Conservation (phyloP, 1,140 invertebrate species). For the Ganaspis sp. region DNA sequence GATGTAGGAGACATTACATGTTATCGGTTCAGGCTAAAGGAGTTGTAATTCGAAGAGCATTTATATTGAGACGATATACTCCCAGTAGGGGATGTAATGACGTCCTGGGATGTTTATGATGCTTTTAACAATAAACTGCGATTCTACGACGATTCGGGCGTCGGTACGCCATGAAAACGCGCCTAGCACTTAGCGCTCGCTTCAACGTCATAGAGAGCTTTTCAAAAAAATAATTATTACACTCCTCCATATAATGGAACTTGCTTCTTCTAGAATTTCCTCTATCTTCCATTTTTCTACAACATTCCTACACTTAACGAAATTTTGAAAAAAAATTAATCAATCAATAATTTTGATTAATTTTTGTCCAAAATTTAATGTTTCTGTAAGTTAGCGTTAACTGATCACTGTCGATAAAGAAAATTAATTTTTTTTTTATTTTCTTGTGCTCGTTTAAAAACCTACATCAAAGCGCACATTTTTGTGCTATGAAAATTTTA, state of each 20-base stretch:
- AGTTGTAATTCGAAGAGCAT: slow-evolving; percentile 45
- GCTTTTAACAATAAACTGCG: slow-evolving; percentile 51
- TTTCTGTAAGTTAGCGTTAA: too few species aligned
- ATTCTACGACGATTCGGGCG: slow-evolving; percentile 45
- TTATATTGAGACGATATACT: slow-evolving; percentile 47
- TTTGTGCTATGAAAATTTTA: too few species aligned
- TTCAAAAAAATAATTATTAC: slow-evolving; percentile 43
- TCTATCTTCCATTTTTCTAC: not conserved
- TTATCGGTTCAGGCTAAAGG: slow-evolving; percentile 42
- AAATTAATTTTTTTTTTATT: too few species aligned
- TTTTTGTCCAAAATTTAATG: too few species aligned
- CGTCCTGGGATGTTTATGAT: slow-evolving; percentile 50
- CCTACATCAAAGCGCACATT: too few species aligned
- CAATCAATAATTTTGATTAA: too few species aligned
- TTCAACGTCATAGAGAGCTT: slow-evolving; percentile 10
- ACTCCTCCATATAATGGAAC: slow-evolving; percentile 13
- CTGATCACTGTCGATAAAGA: too few species aligned
- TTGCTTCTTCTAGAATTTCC: not conserved
- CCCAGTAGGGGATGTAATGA: slow-evolving; percentile 50
- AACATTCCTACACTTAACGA: too few species aligned
- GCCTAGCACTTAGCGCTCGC: slow-evolving; percentile 42
- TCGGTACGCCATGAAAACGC: slow-evolving; percentile 37
- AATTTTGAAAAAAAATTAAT: too few species aligned
- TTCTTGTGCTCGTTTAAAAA: too few species aligned
- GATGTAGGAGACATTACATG: slow-evolving; percentile 31